These are phyloP conservation scores for Danio kyathit DNA, from an alignment of 2,797 vertebrate species.

Conservation along the genomic window DNA sequence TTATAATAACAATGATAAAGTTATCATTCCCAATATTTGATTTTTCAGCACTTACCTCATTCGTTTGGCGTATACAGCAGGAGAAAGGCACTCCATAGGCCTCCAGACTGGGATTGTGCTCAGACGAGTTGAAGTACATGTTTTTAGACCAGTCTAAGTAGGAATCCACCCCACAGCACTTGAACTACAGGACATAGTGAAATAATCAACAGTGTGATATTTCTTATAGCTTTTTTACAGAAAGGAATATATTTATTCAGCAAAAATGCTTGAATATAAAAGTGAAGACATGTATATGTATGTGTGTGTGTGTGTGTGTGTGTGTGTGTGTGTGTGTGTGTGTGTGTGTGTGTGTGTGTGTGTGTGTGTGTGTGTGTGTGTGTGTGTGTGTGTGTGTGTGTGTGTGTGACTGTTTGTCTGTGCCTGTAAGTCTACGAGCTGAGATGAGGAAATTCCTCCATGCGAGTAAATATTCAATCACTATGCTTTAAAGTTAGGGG, in stretches of 20 bases:
- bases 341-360: too few species aligned
- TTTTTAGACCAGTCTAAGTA: conserved; percentile 84
- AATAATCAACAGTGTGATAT: conserved; percentile 4
- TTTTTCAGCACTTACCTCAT: conserved; percentile 71
- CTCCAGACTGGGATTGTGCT: conserved; percentile 83
- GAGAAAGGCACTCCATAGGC: conserved; percentile 86
- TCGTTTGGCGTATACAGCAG: conserved; percentile 75
- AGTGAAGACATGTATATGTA: background rate
- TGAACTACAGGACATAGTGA: conserved; percentile 73
- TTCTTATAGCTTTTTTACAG: background rate
- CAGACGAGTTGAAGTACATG: conserved; percentile 81
- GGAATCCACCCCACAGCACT: conserved; percentile 82
- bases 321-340: too few species aligned
- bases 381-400: too few species aligned
- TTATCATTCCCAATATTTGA: background rate
- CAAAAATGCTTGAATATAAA: background rate
- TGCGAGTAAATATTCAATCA: too few species aligned
- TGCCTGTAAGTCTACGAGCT: too few species aligned
- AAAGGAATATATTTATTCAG: background rate
- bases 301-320: too few species aligned
- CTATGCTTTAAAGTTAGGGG: too few species aligned
- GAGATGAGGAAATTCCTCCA: too few species aligned
- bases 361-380: too few species aligned
- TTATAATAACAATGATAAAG: background rate
- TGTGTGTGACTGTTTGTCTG: too few species aligned